Conservation (phyloP, 2,113 vertebrate genomes). For the Natator depressus region DNA sequence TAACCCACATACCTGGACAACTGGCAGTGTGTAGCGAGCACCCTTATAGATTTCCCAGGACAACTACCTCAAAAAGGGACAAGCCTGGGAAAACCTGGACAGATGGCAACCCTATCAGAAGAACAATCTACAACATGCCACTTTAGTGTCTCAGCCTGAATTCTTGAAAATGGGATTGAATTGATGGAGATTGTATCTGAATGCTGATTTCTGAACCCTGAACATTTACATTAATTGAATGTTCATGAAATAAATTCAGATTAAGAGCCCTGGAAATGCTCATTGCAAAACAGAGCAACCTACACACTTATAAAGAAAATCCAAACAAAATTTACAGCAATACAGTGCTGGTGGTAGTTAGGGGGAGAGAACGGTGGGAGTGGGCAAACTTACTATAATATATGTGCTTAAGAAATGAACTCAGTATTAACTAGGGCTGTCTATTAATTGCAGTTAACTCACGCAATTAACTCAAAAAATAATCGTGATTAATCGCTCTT, state of each 20-base stretch:
- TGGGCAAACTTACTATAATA: no score
- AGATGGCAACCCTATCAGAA: not conserved
- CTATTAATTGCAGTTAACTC: no score
- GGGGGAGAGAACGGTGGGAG: no score
- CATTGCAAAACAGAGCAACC: not conserved
- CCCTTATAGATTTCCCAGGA: slow-evolving; percentile 33
- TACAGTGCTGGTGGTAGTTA: no score
- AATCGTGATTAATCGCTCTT: no score
- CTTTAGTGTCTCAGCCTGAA: slow-evolving; percentile 25
- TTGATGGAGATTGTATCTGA: not conserved
- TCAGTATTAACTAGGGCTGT: no score
- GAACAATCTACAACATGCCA: not conserved
- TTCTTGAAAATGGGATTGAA: not conserved
- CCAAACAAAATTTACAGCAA: not conserved
- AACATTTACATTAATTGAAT: not conserved
- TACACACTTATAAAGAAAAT: not conserved
- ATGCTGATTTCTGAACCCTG: not conserved
- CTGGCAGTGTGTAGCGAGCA: slow-evolving; percentile 41
- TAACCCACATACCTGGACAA: no score
- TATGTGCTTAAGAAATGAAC: no score
- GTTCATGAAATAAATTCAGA: not conserved
- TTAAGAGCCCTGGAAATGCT: not conserved
- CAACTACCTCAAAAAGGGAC: not conserved
- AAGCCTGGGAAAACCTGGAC: not conserved
- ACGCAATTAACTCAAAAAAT: no score